These are phyloP conservation scores for Lucilia cuprina DNA, from an alignment of 1,140 invertebrate genomes.

Conservation along the genomic window DNA sequence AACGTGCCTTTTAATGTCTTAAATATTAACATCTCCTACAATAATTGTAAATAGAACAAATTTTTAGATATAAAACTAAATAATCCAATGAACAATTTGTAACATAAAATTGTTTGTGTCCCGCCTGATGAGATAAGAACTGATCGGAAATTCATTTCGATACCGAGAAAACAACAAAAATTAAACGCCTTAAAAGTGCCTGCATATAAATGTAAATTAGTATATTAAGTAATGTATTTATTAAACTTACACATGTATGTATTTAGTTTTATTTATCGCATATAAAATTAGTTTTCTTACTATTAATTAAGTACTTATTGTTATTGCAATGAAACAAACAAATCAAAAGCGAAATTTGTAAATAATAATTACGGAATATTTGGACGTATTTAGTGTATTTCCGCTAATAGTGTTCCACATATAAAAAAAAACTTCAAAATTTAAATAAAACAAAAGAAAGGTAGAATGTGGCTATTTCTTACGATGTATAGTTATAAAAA, in stretches of 20 bases:
- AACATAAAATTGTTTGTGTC: neutral
- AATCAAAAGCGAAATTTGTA: neutral
- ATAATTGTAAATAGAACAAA: slow-evolving; percentile 25
- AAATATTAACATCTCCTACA: neutral
- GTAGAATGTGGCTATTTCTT: neutral
- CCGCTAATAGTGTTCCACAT: neutral
- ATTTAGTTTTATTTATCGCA: neutral
- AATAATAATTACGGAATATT: neutral
- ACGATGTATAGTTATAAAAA: neutral
- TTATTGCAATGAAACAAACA: neutral
- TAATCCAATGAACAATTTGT: neutral
- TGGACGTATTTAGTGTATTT: neutral
- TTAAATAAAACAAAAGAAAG: neutral
- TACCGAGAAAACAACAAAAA: neutral
- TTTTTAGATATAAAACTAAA: neutral
- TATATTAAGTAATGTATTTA: neutral
- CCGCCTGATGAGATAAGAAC: neutral
- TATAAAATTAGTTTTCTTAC: too few relatives aligned
- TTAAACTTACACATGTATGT: neutral
- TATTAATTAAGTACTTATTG: slow-evolving; percentile 16
- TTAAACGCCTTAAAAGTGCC: slow-evolving; percentile 24
- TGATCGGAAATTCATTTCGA: neutral
- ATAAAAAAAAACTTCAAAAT: neutral
- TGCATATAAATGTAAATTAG: slow-evolving; percentile 16
- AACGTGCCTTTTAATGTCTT: slow-evolving; percentile 14